Evolutionary conservation across 2,797 vertebrate species (phyloP), one percentile per base, ranked within the genome.

Genomic region (Sebastes ruberrimus): DNA sequence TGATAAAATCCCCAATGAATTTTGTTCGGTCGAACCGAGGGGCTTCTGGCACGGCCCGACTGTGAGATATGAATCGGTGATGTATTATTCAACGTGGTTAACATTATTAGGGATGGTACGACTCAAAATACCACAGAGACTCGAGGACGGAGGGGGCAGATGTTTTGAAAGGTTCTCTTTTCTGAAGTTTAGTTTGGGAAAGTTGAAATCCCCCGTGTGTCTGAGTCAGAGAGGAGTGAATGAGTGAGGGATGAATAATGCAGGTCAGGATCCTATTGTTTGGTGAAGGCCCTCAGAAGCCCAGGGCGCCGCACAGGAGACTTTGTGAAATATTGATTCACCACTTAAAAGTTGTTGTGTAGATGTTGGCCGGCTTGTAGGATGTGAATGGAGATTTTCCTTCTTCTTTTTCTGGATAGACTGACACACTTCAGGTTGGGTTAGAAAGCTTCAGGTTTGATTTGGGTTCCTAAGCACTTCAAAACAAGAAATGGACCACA

Each of bases 291-390:
- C 83, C 73, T 69, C 60, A 32, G 64, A 72, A 82, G 80, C 84
- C 25, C 65, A 70, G 35, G 76, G 67, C 20, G 9, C 56, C 57
- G 74, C 87, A 33, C 60, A 35, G 73, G 62, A 86, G 88, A 91
- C 76, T 73, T 78, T 72, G 86, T 94, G 69, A 94, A 95, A 94
- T 93, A 94, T 94, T 94, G 85, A 94, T 94, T 91, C 71, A n/a
- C 71, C 84, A 89, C 92, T 93, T 89, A 84, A 80, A 88, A 88
- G 88, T 86, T 92, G 84, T 89, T 91, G 85, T 84, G 71, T 68
- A 68, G 77, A 80, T 87, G 73, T 74, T 79, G 72, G 66, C 67
- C 2, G 46, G 73, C 81, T 86, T 81, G 72, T 56, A 32, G 67
- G 53, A 78, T 30, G 67, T 35, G 55, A 61, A 72, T 20, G 20